A percentile compares a stretch with the other conserved stretches of the same genome.
Evolutionary conservation across 2,888 invertebrate species (phyloP).

Genomic region (Congeria kusceri): DNA sequence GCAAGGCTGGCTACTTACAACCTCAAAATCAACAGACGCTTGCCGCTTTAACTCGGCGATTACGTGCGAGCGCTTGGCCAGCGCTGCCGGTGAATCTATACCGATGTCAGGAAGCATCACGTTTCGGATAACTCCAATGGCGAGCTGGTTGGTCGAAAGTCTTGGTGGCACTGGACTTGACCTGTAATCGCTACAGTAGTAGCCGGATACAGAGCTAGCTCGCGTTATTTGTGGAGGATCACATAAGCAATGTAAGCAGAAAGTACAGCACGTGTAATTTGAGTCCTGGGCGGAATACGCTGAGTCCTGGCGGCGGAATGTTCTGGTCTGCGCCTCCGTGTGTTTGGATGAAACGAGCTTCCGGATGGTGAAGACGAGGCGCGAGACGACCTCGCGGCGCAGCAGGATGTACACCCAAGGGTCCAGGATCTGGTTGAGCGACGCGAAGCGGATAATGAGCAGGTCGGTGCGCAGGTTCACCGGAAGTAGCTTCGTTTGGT

Average conservation of each 20-base stretch:
- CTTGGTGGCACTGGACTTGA: conserved; percentile 12
- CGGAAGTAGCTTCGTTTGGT: conserved; percentile 67
- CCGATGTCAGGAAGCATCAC: conserved; percentile 19
- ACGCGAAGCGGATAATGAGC: conserved; percentile 81
- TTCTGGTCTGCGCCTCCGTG: conserved; percentile 4
- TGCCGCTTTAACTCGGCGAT: conserved; percentile 22
- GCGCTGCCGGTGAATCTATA: neutral
- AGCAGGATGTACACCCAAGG: conserved; percentile 85
- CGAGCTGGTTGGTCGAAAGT: conserved; percentile 29
- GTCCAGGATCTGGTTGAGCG: conserved; percentile 84
- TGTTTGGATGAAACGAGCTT: conserved; percentile 38
- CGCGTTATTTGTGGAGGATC: conserved; percentile 62
- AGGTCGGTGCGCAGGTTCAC: conserved; percentile 72
- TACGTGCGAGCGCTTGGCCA: conserved; percentile 21
- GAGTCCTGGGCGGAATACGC: conserved; percentile 39
- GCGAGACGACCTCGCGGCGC: conserved; percentile 78
- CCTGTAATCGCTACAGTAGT: conserved; percentile 23
- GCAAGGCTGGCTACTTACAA: conserved; percentile 16
- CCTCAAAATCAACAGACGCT: conserved; percentile 32
- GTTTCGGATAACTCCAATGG: conserved; percentile 16
- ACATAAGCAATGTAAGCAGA: conserved; percentile 74
- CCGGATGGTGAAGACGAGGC: conserved; percentile 62
- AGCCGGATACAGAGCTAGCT: conserved; percentile 19
- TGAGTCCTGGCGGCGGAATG: conserved; percentile 11
- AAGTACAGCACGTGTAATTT: conserved; percentile 66